These are phyloP conservation scores for Luffia ferchaultella DNA, from an alignment of 2,888 invertebrate species.

Conservation along the genomic window DNA sequence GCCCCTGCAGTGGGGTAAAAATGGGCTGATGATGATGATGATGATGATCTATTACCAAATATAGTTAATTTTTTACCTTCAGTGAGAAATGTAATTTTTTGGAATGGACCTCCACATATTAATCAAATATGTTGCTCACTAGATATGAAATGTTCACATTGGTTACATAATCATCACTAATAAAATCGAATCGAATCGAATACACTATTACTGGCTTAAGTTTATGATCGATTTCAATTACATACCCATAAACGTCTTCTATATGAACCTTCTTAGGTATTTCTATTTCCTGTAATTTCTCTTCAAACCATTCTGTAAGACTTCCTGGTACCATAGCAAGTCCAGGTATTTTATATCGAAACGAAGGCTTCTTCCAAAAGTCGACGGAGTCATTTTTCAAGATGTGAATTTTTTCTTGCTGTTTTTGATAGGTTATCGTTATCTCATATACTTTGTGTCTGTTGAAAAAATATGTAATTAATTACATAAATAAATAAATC, in stretches of 20 bases:
- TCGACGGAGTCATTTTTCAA: constrained; percentile 34
- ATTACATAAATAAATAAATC: no score
- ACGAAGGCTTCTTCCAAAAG: constrained; percentile 34
- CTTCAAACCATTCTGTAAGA: constrained; percentile 38
- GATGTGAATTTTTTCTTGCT: constrained; percentile 26
- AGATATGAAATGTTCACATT: no score
- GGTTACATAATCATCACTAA: no score
- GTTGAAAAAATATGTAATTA: constrained; percentile 2
- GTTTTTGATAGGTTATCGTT: constrained; percentile 21
- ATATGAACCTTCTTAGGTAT: constrained; percentile 27
- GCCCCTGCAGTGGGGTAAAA: no score
- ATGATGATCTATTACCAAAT: no score
- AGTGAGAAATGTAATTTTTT: no score
- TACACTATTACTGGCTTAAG: no score
- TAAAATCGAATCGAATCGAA: no score
- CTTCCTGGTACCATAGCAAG: constrained; percentile 40
- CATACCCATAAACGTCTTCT: constrained; percentile 41
- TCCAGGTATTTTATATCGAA: constrained; percentile 28
- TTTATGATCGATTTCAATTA: constrained; percentile 8
- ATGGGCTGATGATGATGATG: no score
- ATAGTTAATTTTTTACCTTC: no score
- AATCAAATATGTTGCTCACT: no score
- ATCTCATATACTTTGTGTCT: constrained; percentile 43
- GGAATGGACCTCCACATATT: no score
- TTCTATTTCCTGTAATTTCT: constrained; percentile 23